Evolutionary conservation across 37 sponge, comb jelly and placozoan genomes (phyloP).

Genomic region (Bolinopsis microptera): DNA sequence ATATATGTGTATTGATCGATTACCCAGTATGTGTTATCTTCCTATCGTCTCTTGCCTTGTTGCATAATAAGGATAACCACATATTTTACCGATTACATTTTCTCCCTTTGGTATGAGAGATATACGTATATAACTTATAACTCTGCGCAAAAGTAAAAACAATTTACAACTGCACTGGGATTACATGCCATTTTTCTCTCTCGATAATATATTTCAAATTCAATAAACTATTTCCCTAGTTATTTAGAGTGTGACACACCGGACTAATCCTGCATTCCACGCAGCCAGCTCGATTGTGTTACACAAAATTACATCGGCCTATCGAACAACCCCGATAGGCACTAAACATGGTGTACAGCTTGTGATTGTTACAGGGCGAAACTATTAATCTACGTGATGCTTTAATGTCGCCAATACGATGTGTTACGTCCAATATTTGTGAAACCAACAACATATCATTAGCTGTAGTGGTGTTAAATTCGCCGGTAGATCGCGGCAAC

Average conservation of each 20-base stretch:
- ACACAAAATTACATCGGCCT: neutral
- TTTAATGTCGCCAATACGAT: too few species aligned
- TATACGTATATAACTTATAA: too few species aligned
- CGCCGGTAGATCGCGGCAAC: too few species aligned
- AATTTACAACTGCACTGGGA: neutral
- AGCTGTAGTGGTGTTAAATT: too few species aligned
- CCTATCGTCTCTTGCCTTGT: neutral
- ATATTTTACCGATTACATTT: neutral
- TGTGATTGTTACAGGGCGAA: too few species aligned
- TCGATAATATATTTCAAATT: neutral
- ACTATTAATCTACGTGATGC: too few species aligned
- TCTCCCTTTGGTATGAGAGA: neutral
- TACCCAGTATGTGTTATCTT: neutral
- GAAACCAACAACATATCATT: too few species aligned
- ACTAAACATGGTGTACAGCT: too few species aligned
- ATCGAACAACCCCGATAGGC: neutral
- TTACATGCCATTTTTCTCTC: neutral
- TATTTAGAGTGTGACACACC: neutral
- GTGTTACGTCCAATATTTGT: too few species aligned
- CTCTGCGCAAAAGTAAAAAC: neutral
- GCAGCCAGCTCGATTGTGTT: neutral
- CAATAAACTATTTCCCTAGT: neutral
- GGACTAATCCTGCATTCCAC: neutral
- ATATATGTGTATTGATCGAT: neutral
- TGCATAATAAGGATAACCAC: neutral